A percentile compares a stretch with the other conserved stretches of the same genome.
These are phyloP conservation scores for Argyrosomus japonicus DNA, from an alignment of 2,113 vertebrate species.

Conservation along the genomic window DNA sequence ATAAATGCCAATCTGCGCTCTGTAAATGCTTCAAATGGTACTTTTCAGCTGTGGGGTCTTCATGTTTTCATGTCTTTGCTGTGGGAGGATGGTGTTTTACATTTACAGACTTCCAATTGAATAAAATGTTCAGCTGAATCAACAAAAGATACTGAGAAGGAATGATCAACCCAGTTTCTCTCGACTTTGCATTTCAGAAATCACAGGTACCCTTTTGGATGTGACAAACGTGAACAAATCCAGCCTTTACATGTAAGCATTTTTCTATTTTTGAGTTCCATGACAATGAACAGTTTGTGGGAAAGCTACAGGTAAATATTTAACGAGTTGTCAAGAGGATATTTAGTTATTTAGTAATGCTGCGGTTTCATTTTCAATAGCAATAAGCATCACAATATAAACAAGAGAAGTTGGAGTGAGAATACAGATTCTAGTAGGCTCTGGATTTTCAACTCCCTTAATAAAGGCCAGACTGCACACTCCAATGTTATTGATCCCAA, in stretches of 20 bases:
- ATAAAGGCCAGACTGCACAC: conserved; percentile 29
- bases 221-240: conserved; percentile 16
- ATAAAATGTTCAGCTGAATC: conserved; percentile 37
- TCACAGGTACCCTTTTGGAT: conserved; percentile 17
- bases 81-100: conserved; percentile 27
- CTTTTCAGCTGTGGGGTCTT: conserved; percentile 23
- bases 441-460: conserved; percentile 25
- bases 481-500: conserved; percentile 47
- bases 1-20: conserved; percentile 79
- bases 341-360: conserved; percentile 40
- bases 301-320: conserved; percentile 61
- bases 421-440: conserved; percentile 4
- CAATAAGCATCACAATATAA: conserved; percentile 28
- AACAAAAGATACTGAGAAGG: not conserved
- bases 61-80: not conserved
- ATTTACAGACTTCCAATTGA: conserved; percentile 21
- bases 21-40: conserved; percentile 55
- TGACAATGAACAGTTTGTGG: conserved; percentile 29
- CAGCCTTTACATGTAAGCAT: not conserved
- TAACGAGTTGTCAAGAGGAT: conserved; percentile 53
- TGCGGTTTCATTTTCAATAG: conserved; percentile 33
- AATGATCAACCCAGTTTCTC: not conserved
- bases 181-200: conserved; percentile 6
- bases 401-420: conserved; percentile 5
- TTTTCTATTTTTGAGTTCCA: conserved; percentile 28